A percentile compares a stretch with the other conserved stretches of the same genome.
Conservation (phyloP, 2,113 vertebrate genomes). For the Cathartes aura region DNA sequence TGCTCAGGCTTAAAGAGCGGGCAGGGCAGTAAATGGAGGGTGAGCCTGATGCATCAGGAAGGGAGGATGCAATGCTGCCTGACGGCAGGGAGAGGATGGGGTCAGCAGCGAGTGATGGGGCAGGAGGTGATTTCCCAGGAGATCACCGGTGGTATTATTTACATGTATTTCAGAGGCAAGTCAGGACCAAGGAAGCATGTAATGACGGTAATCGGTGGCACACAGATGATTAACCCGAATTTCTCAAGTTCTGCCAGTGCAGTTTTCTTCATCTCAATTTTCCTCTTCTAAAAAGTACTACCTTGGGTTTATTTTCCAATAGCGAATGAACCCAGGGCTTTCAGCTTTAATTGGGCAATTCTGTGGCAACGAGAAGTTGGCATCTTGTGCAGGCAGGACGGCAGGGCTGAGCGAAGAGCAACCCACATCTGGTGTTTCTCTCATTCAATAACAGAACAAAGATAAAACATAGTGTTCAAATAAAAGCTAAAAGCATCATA, state of each 20-base stretch:
- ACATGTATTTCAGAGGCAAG: not conserved
- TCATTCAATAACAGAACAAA: not conserved
- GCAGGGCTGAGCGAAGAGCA: not conserved
- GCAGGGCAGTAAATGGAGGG: not conserved
- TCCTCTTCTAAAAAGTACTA: not conserved
- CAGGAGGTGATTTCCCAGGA: not conserved
- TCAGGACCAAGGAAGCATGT: not conserved
- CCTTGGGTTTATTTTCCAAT: not conserved
- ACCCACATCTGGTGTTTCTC: not conserved
- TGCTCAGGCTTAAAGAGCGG: fast-evolving
- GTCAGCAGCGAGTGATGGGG: not conserved
- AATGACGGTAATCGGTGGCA: not conserved
- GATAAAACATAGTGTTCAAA: not conserved
- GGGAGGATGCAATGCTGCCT: not conserved
- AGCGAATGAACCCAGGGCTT: not conserved
- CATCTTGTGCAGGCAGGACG: not conserved
- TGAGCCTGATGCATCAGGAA: not conserved
- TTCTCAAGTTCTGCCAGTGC: not conserved
- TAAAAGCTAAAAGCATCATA: not conserved
- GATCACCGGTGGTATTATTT: not conserved
- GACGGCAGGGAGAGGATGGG: not conserved
- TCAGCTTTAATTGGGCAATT: not conserved
- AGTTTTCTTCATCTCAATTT: not conserved
- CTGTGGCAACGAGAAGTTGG: not conserved
- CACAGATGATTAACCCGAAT: not conserved